Percentiles rank a stretch among this genome's conserved stretches.
Conservation (phyloP, 1,140 invertebrate genomes). For the Aricia agestis region DNA sequence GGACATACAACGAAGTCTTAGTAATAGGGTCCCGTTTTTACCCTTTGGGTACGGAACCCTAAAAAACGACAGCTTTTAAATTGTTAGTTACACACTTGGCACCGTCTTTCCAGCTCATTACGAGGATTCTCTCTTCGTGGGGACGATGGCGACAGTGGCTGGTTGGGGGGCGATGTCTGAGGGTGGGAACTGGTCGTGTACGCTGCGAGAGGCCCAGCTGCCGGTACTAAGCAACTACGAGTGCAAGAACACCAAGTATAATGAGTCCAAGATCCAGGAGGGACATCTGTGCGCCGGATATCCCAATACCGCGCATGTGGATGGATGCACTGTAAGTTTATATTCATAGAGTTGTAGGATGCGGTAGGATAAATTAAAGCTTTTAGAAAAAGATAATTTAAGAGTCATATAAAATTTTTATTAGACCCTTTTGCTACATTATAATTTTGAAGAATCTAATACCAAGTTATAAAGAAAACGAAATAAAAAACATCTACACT, state of each 20-base stretch:
- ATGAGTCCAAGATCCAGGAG: conserved; percentile 85
- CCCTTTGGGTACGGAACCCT: too few species aligned
- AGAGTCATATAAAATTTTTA: too few species aligned
- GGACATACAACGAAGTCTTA: too few species aligned
- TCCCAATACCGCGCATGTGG: conserved; percentile 83
- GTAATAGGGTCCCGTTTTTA: too few species aligned
- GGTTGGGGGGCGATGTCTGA: conserved; percentile 91
- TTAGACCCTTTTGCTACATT: too few species aligned
- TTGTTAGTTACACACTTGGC: too few species aligned
- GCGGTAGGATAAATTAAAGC: too few species aligned
- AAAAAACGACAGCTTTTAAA: too few species aligned
- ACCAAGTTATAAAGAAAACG: too few species aligned
- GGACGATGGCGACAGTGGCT: conserved; percentile 81
- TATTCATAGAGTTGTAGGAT: conserved; percentile 11
- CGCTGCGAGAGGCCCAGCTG: conserved; percentile 86
- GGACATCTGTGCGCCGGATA: conserved; percentile 93
- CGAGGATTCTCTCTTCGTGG: conserved; percentile 74
- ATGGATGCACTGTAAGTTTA: conserved; percentile 86
- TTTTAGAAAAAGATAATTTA: too few species aligned
- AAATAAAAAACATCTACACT: too few species aligned
- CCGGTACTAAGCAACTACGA: conserved; percentile 86
- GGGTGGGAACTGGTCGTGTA: conserved; percentile 87
- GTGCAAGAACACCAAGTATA: conserved; percentile 87
- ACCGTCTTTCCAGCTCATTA: background rate
- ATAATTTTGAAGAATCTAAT: too few species aligned